Conservation (phyloP, 1,140 invertebrate species). For the Orius insidiosus region DNA sequence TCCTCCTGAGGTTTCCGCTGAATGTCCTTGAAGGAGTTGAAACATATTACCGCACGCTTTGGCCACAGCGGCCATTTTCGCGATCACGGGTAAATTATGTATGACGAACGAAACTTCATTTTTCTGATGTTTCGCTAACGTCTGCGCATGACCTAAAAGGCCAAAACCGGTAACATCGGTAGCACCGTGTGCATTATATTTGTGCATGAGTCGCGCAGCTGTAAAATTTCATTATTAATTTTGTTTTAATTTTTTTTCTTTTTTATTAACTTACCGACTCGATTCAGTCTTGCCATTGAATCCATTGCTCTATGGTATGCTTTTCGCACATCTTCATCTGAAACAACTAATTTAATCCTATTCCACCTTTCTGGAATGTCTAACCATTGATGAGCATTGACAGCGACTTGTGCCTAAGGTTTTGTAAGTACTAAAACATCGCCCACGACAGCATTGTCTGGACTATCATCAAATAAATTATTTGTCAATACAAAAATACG, state of each 20-base stretch:
- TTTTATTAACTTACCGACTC: slow-evolving; percentile 39
- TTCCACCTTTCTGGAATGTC: slow-evolving; percentile 89
- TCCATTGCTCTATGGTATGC: slow-evolving; percentile 93
- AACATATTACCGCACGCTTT: slow-evolving; percentile 93
- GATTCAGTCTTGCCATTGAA: slow-evolving; percentile 90
- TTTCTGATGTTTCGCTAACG: slow-evolving; percentile 87
- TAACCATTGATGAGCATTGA: slow-evolving; percentile 94
- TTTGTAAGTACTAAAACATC: slow-evolving; percentile 95
- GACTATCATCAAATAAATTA: slow-evolving; percentile 30
- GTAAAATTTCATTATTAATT: too few species aligned
- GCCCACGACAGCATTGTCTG: slow-evolving; percentile 88
- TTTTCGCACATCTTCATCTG: slow-evolving; percentile 85
- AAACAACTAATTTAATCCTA: slow-evolving; percentile 85
- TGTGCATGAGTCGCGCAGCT: slow-evolving; percentile 90
- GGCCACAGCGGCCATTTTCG: slow-evolving; percentile 92
- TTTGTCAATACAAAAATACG: slow-evolving; percentile 21
- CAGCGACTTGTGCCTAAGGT: slow-evolving; percentile 90
- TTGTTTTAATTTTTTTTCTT: neutral
- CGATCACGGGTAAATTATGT: slow-evolving; percentile 91
- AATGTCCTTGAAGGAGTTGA: slow-evolving; percentile 82
- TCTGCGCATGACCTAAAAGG: slow-evolving; percentile 88
- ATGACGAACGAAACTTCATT: slow-evolving; percentile 96
- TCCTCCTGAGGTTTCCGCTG: slow-evolving; percentile 77
- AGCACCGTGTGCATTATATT: slow-evolving; percentile 93
- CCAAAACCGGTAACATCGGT: slow-evolving; percentile 97